Base-by-base conservation (phyloP, 1,140 invertebrate species). In the Drosophila baimaii region DNA sequence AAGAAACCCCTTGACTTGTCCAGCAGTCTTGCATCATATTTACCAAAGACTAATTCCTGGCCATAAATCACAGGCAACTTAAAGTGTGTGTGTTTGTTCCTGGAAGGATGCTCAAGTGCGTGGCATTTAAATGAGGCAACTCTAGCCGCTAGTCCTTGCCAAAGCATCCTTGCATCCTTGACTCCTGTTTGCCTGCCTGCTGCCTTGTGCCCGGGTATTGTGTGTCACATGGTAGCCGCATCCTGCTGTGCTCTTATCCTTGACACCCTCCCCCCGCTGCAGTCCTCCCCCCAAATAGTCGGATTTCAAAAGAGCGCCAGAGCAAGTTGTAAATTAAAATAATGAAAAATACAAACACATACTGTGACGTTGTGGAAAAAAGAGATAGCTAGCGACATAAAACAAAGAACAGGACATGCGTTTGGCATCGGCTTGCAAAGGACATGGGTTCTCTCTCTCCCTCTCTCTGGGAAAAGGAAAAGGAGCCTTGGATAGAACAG, bases 301-400 rank as follows among this genome's bases (percentile, higher is more conserved):
- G 31, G 62, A 73, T 84, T 84, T 80, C 81, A 85, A 84, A 84
- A 61, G 81, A 76, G 78, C 72, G 44, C 58, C 81, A 76, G 57
- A 43, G 73, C 64, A 77, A 74, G 81, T 77, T 85, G 82, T 82
- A 86, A 86, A 86, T 86, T 86, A 79, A 86, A 86, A 81, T 85
- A 86, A 82, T 81, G 75, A 79, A 81, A 76, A 79, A 86, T 64
- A 81, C 64, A 81, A 37, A 62, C 44, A 61, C 66, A 49, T 49
- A 61, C 33, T 51, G 19, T 33, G 71, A 23, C 9, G n/a, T 17
- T 39, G n/a, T 29, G 61, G 61, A 23, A 47, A 57, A 39, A 41
- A 55, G 58, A 66, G 61, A 55, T 37, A 73, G 43, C 71, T 10
- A 41, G 33, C 44, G 46, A 75, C 49, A 66, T 71, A 71, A 71